Evolutionary conservation across 2,113 vertebrate genomes (phyloP), one percentile per base, ranked within the genome.

Genomic region (Leptocoma aspasia): DNA sequence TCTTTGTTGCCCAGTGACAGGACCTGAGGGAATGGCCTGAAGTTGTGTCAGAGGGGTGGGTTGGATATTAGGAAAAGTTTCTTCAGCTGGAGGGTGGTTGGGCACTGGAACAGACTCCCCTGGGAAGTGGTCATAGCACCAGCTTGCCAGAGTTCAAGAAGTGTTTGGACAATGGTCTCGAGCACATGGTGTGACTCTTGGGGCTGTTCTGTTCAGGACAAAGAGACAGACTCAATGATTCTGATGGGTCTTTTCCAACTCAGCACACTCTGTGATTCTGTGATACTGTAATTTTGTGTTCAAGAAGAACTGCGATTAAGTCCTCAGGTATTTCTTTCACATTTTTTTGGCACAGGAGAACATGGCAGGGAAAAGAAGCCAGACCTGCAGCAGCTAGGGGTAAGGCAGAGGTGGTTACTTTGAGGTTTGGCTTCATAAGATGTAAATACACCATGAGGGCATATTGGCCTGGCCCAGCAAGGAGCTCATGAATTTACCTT

Each of bases 391-490:
- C 37, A 70, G 28, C 2, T 16, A 35, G 23, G 15, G 22, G 5
- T 31, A 37, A 65, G 16, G 15, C 44, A 69, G 24, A 57, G 15
- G 13, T 73, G 13, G 6, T 52, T 56, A 56, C 30, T 35, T 35
- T 56, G 24, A 6, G 10, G 7, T 6, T 13, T 54, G 28, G 13
- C 18, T 68, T 85, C 4, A 5, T 8, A 2, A 39, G 30, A 47
- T 1, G 1, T 4, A 35, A 39, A 20, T 13, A 39, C 20, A 50
- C 2, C 0, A 2, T 10, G 6, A 64, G 5, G 26, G 15, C 15
- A 19, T 28, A 11, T 24, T 86, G 50, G 20, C 30, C 26, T 31
- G 13, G 77, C 13, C 18, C n/a, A 81, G 30, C 33, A 61, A 24
- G 33, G 28, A 86, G 8, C 3, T 93, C 11, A 15, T n/a, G 17